Conservation (phyloP, 2,888 invertebrate species). For the Dicyrtomina minuta region DNA sequence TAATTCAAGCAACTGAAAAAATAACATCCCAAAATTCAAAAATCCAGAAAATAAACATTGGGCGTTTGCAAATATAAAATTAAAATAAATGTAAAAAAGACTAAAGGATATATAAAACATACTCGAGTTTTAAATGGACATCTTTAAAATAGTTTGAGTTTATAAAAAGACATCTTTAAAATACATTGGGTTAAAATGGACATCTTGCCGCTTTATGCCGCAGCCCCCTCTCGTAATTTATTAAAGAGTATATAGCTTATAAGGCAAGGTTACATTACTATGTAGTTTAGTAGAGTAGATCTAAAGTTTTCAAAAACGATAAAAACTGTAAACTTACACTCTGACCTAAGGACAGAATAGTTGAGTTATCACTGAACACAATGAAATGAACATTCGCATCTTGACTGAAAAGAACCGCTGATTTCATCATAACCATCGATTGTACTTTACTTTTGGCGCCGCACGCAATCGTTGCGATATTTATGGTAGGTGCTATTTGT, state of each 20-base stretch:
- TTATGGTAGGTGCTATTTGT: background rate
- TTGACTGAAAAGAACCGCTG: constrained; percentile 16
- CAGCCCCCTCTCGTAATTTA: too few relatives aligned
- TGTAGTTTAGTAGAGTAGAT: background rate
- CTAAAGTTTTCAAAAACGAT: background rate
- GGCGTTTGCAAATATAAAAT: too few relatives aligned
- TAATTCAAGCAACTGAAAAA: background rate
- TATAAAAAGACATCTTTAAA: too few relatives aligned
- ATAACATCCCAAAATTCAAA: background rate
- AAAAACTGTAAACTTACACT: background rate
- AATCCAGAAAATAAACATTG: background rate
- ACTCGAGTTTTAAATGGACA: too few relatives aligned
- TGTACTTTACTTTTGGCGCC: background rate
- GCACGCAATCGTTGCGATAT: constrained; percentile 5
- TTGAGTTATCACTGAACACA: constrained; percentile 7
- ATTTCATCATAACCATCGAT: constrained; percentile 24
- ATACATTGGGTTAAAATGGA: too few relatives aligned
- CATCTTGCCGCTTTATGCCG: too few relatives aligned
- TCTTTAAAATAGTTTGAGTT: background rate
- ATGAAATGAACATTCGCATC: constrained; percentile 15
- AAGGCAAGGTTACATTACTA: too few relatives aligned
- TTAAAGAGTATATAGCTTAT: too few relatives aligned
- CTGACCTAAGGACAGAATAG: background rate
- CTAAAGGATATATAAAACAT: too few relatives aligned
- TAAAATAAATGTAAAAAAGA: too few relatives aligned